Evolutionary conservation across 2,797 vertebrate genomes (phyloP), one percentile per base, ranked within the genome.

Genomic region (Geotrypetes seraphini): DNA sequence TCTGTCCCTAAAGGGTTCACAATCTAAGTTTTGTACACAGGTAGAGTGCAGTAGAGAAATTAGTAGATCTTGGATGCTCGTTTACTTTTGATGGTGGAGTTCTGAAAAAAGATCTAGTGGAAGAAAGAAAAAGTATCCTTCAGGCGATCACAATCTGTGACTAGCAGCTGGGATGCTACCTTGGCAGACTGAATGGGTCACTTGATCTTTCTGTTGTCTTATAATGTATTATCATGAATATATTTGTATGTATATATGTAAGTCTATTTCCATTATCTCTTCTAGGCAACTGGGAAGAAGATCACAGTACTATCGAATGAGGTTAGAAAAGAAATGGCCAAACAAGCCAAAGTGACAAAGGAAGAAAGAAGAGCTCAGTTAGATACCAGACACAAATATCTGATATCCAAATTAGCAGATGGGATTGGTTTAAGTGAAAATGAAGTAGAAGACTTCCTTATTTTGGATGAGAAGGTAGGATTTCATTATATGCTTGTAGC

Each of bases 401-500:
- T 90, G 44, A 69, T 84, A 32, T 39, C 56, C 58, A 71, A 71
- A 48, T 50, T 88, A 58, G 71, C 59, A n/a, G 73, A 78, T 22
- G 59, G 47, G 0, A 54, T 62, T 31, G 56, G 38, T 4, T 53
- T 84, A 39, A 62, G 22, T 11, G 81, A 86, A 32, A 16, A 34
- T 4, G 77, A 84, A 57, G 79, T 83, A 41, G 84, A 87, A 49
- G 82, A 88, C 1, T 63, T 54, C 12, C 42, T 90, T 18, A 28
- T 87, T 58, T 78, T 79, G 19, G 83, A 88, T 47, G 76, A 80
- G 5, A 85, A 82, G 75, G 87, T 88, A 59, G 52, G 41, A 38
- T 38, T 19, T 9, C 16, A 28, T 20, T 11, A 9, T 9, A 30
- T 16, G 5, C 16, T 31, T 16, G n/a, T 31, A 32, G 7, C 24